Evolutionary conservation across 2,888 invertebrate genomes (phyloP), one percentile per base, ranked within the genome.

Genomic region (Cheilosia pagana): DNA sequence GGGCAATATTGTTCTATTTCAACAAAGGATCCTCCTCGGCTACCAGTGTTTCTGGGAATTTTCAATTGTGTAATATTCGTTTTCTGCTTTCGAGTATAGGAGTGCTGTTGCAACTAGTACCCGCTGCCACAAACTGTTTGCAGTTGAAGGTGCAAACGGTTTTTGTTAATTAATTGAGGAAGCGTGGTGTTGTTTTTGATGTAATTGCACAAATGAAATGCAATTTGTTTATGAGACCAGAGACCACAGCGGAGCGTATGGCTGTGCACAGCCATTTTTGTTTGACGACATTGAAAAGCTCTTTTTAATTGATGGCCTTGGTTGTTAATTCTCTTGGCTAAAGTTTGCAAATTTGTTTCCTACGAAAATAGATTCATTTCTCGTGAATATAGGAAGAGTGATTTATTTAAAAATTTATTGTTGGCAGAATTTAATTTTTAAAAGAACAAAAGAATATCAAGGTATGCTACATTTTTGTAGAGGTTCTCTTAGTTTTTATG

Each of bases 131-230:
- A 50, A 48, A 45, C 45, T 41, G 28, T 14, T 21, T 12, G 35
- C 39, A 39, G n/a, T 43, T 35, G 7, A 25, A 12, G 28, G 45
- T n/a, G 23, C 28, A 19, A 41, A 68, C 65, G 10, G 28, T 65
- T 45, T 4, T 39, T 74, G 19, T 72, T 72, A 72, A 72, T 79
- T 74, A 67, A 74, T 79, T 60, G n/a, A 7, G n/a, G 10, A 53
- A 55, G 50, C 43, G 53, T 59, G 39, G 39, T 19, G 2, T 25
- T 57, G 31, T 52, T 21, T 28, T 57, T 31, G 68, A 7, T 74
- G 48, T 55, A 71, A 68, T 68, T 81, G 48, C 74, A 68, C 68
- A 74, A 68, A 79, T 72, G 59, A 53, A 74, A 67, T 62, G 8
- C 60, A 67, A 81, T 81, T 74, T 35, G 19, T 74, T 45, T 45